A percentile compares a stretch with the other conserved stretches of the same genome.
phyloP scores from a whole-genome alignment of 1,140 invertebrate species.

The Parapsyche elsis region DNA sequence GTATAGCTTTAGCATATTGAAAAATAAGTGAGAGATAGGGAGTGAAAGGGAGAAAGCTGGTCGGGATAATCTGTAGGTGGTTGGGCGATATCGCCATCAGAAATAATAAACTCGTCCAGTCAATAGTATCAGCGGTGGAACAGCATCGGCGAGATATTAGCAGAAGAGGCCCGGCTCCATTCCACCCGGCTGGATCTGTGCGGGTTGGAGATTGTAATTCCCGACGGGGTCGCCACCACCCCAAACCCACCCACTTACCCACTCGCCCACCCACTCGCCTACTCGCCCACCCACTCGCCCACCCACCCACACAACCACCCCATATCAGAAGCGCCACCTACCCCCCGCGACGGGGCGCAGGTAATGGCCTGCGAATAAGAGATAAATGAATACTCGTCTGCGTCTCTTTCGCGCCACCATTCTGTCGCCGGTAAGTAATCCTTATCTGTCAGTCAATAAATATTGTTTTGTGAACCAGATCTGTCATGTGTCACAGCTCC shows the following conservation, averaged over 20 bases:
- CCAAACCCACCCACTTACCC: neutral
- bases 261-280: neutral
- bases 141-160: constrained; percentile 37
- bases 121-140: constrained; percentile 32
- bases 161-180: constrained; percentile 21
- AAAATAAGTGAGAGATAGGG: too few species aligned
- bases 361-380: constrained; percentile 57
- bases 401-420: constrained; percentile 41
- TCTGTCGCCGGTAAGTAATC: constrained; percentile 42
- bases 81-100: constrained; percentile 20
- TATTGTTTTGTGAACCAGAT: constrained; percentile 57
- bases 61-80: neutral
- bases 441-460: constrained; percentile 56
- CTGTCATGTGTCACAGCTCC: constrained; percentile 52
- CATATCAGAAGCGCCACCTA: neutral
- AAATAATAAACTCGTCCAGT: constrained; percentile 38
- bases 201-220: constrained; percentile 35
- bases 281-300: too few species aligned
- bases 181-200: constrained; percentile 33
- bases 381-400: constrained; percentile 53
- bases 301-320: neutral
- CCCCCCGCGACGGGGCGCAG: constrained; percentile 39
- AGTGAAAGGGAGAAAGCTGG: too few species aligned
- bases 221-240: constrained; percentile 12
- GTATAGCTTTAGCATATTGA: too few species aligned